Evolutionary conservation across 2,113 vertebrate genomes (phyloP).

Genomic region (Regulus satrapa): DNA sequence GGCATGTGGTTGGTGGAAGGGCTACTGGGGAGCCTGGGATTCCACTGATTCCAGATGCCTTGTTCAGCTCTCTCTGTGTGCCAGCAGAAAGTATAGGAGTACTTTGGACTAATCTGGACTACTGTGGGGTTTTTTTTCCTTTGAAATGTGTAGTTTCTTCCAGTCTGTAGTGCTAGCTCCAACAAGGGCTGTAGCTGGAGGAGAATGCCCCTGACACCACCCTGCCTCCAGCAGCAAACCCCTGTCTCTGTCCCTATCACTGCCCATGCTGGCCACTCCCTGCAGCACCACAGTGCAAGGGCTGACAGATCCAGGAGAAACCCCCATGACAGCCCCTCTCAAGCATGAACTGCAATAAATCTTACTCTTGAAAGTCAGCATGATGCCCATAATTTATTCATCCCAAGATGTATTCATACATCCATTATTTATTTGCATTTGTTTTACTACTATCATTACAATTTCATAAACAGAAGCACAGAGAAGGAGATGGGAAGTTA

Average conservation of each 20-base stretch:
- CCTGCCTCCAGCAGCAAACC: neutral
- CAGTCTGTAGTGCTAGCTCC: neutral
- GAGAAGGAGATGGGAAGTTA: neutral
- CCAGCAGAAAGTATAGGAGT: neutral
- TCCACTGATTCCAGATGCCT: neutral
- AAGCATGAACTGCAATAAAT: neutral
- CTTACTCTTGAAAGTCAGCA: constrained; percentile 10
- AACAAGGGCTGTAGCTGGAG: neutral
- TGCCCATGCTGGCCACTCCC: fast-evolving
- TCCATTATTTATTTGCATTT: constrained; percentile 52
- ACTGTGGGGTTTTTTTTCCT: fast-evolving
- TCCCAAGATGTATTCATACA: constrained; percentile 18
- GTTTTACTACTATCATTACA: constrained; percentile 32
- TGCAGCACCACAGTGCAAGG: neutral
- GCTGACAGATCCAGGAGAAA: neutral
- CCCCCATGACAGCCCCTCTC: neutral
- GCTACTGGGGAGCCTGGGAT: neutral
- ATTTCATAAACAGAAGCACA: constrained; percentile 36
- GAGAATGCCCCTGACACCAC: fast-evolving
- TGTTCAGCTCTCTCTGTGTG: neutral
- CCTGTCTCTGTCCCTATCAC: neutral
- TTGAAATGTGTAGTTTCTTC: neutral
- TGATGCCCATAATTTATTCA: constrained; percentile 44
- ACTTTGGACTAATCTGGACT: neutral
- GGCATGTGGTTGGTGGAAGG: neutral